Evolutionary conservation across 2,888 invertebrate species (phyloP), one percentile per base, ranked within the genome.

Genomic region (Conistra vaccinii): DNA sequence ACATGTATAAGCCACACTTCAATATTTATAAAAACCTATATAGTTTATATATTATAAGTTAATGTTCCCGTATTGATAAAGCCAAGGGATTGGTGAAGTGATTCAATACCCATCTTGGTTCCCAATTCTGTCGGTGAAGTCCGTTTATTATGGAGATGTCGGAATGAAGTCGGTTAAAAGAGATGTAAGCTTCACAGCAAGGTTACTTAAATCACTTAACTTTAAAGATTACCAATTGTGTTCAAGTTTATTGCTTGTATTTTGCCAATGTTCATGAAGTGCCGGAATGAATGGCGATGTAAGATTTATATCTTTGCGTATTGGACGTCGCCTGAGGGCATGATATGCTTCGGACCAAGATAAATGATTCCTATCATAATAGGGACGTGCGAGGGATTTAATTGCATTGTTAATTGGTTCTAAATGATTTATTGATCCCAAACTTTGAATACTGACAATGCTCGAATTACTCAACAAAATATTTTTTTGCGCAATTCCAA

Each of bases 211-310:
- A 84, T 84, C 71, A 79, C 69, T 60, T 78, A 81, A 51, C 29
- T 63, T 58, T 42, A 78, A 57, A 63, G 48, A 84, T 73, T 80
- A 80, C 48, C 63, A 55, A 84, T 80, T 80, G 58, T 84, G 42
- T 63, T 73, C 23, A 80, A 80, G 67, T 80, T 80, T 80, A 80
- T 84, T 63, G 81, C 63, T 73, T 63, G 55, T 72, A 70, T 81
- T 80, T 67, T 53, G 57, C 73, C 71, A 60, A 71, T 68, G 83
- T 60, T 78, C 73, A 67, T 78, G 84, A 88, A 26, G 85, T 86
- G 86, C 82, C 86, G 88, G 86, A 88, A 86, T 84, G 1, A 73
- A 75, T 69, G 55, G 48, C 48, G 57, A 45, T 57, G 32, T n/a
- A 67, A 86, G 75, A 78, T 88, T 81, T 71, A 76, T 88, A 74